phyloP scores from a whole-genome alignment of 2,113 vertebrate species.

The Malaclemys terrapin region DNA sequence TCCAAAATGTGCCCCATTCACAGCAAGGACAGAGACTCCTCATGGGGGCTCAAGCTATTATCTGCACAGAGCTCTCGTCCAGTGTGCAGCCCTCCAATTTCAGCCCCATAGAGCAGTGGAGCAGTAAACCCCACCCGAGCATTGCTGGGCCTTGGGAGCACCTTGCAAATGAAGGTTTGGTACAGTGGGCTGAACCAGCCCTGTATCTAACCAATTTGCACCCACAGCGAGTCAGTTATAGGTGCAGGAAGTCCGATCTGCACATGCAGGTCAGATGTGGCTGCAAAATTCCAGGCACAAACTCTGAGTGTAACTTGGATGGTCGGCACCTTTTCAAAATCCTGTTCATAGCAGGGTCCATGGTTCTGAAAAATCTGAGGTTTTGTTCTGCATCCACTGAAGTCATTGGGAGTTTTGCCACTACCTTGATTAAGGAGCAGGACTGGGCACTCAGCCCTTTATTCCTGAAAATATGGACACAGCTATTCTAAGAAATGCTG shows the following conservation, averaged over 20 bases:
- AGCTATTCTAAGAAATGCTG: not conserved
- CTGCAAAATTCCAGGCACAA: not conserved
- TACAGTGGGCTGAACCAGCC: not conserved
- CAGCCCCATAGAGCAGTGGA: not conserved
- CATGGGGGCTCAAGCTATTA: no score
- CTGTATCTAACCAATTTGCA: no score
- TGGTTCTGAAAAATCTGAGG: not conserved
- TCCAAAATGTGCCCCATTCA: not conserved
- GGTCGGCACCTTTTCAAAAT: not conserved
- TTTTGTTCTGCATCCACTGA: accelerated
- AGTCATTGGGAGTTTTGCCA: not conserved
- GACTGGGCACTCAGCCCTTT: not conserved
- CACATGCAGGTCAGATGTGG: not conserved
- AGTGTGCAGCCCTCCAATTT: no score
- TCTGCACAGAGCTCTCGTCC: no score
- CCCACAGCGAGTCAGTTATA: not conserved
- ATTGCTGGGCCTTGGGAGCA: not conserved
- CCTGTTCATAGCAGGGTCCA: accelerated
- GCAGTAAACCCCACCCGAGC: not conserved
- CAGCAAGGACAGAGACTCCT: not conserved
- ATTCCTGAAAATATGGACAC: not conserved
- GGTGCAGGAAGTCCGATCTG: not conserved
- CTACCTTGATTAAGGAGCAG: accelerated
- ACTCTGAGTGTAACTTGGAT: not conserved
- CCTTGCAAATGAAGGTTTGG: no score